Conservation (phyloP, 2,113 vertebrate genomes). For the Pangasianodon gigas region DNA sequence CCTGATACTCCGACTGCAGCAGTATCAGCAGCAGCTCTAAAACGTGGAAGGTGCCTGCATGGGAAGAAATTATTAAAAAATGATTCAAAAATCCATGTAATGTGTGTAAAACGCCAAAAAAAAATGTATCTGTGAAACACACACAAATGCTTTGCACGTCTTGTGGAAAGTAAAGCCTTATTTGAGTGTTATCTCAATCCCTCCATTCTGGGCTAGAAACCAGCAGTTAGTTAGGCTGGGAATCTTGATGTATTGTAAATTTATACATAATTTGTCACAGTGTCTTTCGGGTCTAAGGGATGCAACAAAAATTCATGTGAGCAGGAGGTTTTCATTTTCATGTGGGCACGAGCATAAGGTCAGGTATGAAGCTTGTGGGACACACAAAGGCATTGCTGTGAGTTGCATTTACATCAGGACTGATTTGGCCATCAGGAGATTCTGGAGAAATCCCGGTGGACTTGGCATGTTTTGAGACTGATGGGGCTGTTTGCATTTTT, state of each 20-base stretch:
- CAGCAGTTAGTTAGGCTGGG: background rate
- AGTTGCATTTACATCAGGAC: background rate
- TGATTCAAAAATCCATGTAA: background rate
- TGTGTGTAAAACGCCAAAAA: too few species aligned
- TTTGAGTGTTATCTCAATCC: too few species aligned
- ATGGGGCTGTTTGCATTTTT: background rate
- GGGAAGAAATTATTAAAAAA: background rate
- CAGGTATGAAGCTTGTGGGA: background rate
- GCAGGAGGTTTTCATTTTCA: background rate
- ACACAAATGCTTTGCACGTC: too few species aligned
- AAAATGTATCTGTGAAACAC: too few species aligned
- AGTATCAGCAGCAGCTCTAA: background rate
- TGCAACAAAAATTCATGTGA: background rate
- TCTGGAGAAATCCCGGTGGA: background rate
- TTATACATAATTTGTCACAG: too few species aligned
- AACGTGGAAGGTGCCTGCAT: background rate
- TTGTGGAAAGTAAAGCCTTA: too few species aligned
- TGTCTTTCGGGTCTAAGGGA: background rate
- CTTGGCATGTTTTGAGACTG: background rate
- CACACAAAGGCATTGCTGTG: background rate
- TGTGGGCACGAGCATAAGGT: background rate
- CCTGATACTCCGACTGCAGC: too few species aligned
- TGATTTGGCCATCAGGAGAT: background rate
- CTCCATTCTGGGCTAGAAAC: background rate
- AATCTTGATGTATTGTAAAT: too few species aligned